Conservation (phyloP, 2,888 invertebrate genomes). For the Peribatodes rhomboidaria region DNA sequence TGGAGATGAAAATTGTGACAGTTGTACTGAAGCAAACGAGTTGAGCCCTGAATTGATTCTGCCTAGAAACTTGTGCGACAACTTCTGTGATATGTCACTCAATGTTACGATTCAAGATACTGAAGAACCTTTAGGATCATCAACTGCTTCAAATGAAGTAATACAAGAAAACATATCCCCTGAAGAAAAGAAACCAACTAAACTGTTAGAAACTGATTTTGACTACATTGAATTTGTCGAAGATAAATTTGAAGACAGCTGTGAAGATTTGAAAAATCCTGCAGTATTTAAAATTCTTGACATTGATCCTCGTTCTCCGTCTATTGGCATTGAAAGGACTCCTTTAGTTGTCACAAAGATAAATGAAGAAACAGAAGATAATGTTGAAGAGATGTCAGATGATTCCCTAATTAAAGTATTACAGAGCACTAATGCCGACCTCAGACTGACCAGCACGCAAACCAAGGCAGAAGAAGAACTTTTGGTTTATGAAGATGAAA, state of each 20-base stretch:
- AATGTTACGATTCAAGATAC: slow-evolving; percentile 72
- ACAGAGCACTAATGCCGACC: slow-evolving; percentile 72
- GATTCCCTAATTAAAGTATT: slow-evolving; percentile 77
- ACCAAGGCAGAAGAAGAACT: slow-evolving; percentile 81
- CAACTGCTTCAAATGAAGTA: slow-evolving; percentile 75
- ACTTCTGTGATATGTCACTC: slow-evolving; percentile 70
- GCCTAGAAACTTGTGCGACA: slow-evolving; percentile 76
- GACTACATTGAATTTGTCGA: slow-evolving; percentile 82
- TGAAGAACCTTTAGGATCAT: slow-evolving; percentile 74
- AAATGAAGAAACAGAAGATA: slow-evolving; percentile 60
- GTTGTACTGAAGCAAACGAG: slow-evolving; percentile 61
- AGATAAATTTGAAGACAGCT: slow-evolving; percentile 58
- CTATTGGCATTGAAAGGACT: slow-evolving; percentile 80
- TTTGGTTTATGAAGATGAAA: slow-evolving; percentile 87
- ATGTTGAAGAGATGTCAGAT: slow-evolving; percentile 83
- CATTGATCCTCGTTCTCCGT: slow-evolving; percentile 81
- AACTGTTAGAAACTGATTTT: slow-evolving; percentile 87
- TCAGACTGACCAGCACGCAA: slow-evolving; percentile 61
- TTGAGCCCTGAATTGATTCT: slow-evolving; percentile 65
- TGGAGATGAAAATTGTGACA: slow-evolving; percentile 59
- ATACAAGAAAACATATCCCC: slow-evolving; percentile 70
- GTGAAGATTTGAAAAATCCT: slow-evolving; percentile 46
- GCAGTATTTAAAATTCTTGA: slow-evolving; percentile 68
- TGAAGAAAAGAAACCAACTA: slow-evolving; percentile 69
- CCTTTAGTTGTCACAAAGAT: slow-evolving; percentile 76